Conservation (phyloP, 2,797 vertebrate species). For the Tinamus major region DNA sequence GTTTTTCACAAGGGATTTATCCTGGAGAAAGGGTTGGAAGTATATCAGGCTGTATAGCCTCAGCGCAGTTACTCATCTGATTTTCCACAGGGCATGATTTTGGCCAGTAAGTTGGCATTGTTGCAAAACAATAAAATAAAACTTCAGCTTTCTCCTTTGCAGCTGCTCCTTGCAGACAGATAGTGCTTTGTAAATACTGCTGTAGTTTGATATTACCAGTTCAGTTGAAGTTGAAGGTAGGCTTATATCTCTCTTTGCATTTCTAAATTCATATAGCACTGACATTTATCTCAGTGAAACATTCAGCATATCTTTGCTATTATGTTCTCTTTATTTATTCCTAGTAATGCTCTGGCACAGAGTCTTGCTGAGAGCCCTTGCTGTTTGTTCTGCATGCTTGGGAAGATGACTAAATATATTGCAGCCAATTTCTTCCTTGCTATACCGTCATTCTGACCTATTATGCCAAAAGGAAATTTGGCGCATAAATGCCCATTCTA, state of each 20-base stretch:
- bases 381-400: not conserved
- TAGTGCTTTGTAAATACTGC: not conserved
- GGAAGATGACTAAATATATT: not conserved
- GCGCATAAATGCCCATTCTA: conserved; percentile 11
- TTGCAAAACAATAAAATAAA: conserved; percentile 8
- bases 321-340: conserved; percentile 13
- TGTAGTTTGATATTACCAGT: not conserved
- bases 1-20: not conserved
- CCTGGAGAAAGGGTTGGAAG: not conserved
- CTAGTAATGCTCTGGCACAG: not conserved
- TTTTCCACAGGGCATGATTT: conserved; percentile 7
- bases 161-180: not conserved
- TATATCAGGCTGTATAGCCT: not conserved
- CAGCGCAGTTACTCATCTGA: not conserved
- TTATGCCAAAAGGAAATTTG: conserved; percentile 16
- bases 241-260: not conserved
- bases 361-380: conserved; percentile 12
- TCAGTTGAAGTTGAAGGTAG: not conserved
- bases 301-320: conserved; percentile 18
- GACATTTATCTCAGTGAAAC: conserved; percentile 25
- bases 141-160: not conserved
- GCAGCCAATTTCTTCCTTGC: not conserved
- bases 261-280: conserved; percentile 5
- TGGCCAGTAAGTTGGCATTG: not conserved
- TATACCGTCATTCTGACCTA: not conserved